These are phyloP conservation scores for Anastrepha ludens DNA, from an alignment of 1,140 invertebrate genomes.

Conservation along the genomic window DNA sequence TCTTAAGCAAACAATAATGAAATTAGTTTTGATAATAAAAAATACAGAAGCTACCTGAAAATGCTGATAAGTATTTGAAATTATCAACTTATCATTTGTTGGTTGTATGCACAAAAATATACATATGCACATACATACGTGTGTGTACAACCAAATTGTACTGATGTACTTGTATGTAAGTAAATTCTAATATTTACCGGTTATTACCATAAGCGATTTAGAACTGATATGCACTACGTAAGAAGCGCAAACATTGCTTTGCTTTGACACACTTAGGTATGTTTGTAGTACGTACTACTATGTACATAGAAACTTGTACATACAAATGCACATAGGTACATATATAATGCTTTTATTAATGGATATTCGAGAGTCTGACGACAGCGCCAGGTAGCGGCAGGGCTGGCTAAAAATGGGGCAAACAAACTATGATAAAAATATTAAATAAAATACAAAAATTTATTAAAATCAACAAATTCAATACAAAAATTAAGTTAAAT, in stretches of 20 bases:
- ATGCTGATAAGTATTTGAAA: conserved; percentile 43
- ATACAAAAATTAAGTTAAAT: no score
- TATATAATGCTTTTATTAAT: no score
- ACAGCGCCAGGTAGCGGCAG: conserved; percentile 1
- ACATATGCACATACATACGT: no score
- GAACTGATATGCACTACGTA: conserved; percentile 9
- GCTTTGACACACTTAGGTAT: background rate
- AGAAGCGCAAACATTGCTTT: conserved; percentile 18
- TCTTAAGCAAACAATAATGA: conserved; percentile 43
- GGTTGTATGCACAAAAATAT: background rate
- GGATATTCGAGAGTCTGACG: background rate
- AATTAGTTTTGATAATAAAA: conserved; percentile 52
- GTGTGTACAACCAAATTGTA: no score
- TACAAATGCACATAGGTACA: background rate
- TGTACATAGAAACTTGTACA: background rate
- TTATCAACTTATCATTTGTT: conserved; percentile 38
- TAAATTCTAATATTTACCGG: background rate
- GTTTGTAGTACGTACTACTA: background rate
- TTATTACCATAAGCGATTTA: conserved; percentile 25
- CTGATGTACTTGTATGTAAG: background rate
- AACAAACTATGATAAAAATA: background rate
- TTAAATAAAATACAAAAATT: background rate
- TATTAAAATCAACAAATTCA: background rate
- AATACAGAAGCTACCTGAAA: conserved; percentile 52
- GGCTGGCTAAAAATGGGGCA: background rate